These are phyloP conservation scores for Zalophus californianus DNA, from an alignment of 2,797 vertebrate genomes.

Conservation along the genomic window DNA sequence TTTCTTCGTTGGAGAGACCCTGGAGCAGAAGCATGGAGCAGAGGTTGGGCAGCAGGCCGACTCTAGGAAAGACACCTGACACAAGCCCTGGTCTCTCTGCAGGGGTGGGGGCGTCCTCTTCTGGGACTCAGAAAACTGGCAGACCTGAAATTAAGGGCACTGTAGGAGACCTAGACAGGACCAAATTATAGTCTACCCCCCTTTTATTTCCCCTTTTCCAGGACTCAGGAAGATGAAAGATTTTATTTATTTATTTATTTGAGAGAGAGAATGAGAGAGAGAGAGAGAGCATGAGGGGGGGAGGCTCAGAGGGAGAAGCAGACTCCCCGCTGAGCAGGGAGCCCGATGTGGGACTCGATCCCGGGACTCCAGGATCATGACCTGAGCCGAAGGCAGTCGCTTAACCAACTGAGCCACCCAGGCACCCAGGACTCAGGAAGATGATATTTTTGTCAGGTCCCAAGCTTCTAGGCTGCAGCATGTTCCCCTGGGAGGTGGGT, in stretches of 20 bases:
- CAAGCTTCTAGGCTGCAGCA: background rate
- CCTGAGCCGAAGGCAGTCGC: too few species aligned
- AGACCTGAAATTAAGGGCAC: background rate
- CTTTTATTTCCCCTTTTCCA: background rate
- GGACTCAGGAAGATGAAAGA: background rate
- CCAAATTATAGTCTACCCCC: background rate
- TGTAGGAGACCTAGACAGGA: background rate
- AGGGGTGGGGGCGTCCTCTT: background rate
- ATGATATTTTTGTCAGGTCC: background rate
- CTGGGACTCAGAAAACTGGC: background rate
- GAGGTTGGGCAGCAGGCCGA: background rate
- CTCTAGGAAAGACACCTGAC: background rate
- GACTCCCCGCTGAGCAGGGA: too few species aligned
- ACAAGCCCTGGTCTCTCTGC: background rate
- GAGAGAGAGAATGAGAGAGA: too few species aligned
- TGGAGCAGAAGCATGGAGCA: background rate
- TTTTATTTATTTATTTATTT: too few species aligned
- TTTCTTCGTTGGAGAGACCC: constrained; percentile 58
- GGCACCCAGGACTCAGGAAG: background rate
- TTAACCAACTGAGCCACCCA: too few species aligned
- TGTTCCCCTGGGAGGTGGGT: background rate
- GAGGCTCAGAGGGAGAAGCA: too few species aligned
- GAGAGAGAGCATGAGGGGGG: too few species aligned
- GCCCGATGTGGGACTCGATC: too few species aligned
- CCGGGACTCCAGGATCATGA: too few species aligned